Base-by-base conservation (phyloP, 1,140 invertebrate species). In the Drosophila cardini region DNA sequence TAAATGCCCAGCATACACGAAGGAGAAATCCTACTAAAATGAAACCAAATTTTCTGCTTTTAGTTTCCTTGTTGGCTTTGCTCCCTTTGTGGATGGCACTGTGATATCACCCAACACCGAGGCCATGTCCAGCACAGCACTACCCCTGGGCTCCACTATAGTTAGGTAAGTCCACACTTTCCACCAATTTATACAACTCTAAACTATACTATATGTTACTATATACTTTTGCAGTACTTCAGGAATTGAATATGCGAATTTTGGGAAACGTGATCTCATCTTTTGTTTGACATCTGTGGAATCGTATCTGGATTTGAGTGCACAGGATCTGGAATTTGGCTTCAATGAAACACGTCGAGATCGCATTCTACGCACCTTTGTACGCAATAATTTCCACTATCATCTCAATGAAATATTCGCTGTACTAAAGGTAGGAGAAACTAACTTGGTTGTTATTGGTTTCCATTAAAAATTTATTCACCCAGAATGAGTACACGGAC, bases 401-500 rank as follows among this genome's bases (percentile, higher is more conserved):
- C 97, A 98, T 93, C 94, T 97, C 60, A 97, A 97, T 92, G 97
- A 97, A 92, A 98, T 97, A 81, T 97, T 96, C 93, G 97, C 96
- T 15, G 97, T 97, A 30, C 93, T 98, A 55, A 96, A 97, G 91
- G 91, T 92, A 11, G 60, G 15, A 0, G 5, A 26, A 26, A 4
- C 21, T 16, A 2, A 0, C 10, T 16, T 2, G 5, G 21, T 21
- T 21, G 3, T 2, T 3, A 21, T 3, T 21, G 21, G 21, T 21
- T 1, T 21, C 21, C 21, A 3, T 3, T 21, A 21, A 21, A 21
- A 72, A 32, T 61, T 18, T 50, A 13, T 34, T 45, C 67, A 6
- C 4, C 0, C 56, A 92, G 92, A 98, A 98, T 91, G 97, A 98
- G 91, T 98, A 98, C 92, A 98, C 97, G 46, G 97, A 98, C 91